Evolutionary conservation across 2,113 vertebrate species (phyloP).

Genomic region (Corydoras sp.): DNA sequence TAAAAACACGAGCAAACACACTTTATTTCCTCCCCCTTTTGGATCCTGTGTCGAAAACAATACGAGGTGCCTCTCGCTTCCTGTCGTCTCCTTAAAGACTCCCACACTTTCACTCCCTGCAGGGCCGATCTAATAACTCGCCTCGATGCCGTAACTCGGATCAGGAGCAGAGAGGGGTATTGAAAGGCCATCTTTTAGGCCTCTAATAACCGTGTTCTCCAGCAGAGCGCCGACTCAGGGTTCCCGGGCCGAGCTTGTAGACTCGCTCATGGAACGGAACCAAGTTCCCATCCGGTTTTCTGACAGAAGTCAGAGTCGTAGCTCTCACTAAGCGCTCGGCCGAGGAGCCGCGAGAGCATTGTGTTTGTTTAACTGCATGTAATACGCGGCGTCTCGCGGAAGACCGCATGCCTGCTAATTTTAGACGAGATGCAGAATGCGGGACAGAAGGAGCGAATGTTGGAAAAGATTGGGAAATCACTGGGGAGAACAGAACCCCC

Average conservation of each 20-base stretch:
- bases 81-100: slow-evolving; percentile 30
- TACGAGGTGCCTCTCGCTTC: slow-evolving; percentile 34
- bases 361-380: slow-evolving; percentile 14
- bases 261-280: too few relatives aligned
- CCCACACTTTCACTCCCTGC: slow-evolving; percentile 15
- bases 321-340: neutral
- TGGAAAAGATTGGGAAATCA: slow-evolving; percentile 12
- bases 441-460: neutral
- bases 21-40: slow-evolving; percentile 1
- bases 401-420: slow-evolving; percentile 21
- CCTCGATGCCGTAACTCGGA: neutral
- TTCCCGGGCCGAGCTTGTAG: too few relatives aligned
- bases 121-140: slow-evolving; percentile 3
- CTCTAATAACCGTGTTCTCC: too few relatives aligned
- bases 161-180: neutral
- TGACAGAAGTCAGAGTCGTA: neutral
- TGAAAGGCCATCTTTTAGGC: too few relatives aligned
- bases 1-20: slow-evolving; percentile 11
- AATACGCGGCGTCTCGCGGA: slow-evolving; percentile 5
- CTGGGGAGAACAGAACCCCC: neutral
- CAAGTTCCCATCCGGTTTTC: too few relatives aligned
- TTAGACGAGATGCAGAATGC: slow-evolving; percentile 2
- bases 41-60: slow-evolving; percentile 45
- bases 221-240: too few relatives aligned
- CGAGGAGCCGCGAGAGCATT: slow-evolving; percentile 7